A percentile compares a stretch with the other conserved stretches of the same genome.
Conservation (phyloP, 2,888 invertebrate genomes). For the Tipula vernalis region DNA sequence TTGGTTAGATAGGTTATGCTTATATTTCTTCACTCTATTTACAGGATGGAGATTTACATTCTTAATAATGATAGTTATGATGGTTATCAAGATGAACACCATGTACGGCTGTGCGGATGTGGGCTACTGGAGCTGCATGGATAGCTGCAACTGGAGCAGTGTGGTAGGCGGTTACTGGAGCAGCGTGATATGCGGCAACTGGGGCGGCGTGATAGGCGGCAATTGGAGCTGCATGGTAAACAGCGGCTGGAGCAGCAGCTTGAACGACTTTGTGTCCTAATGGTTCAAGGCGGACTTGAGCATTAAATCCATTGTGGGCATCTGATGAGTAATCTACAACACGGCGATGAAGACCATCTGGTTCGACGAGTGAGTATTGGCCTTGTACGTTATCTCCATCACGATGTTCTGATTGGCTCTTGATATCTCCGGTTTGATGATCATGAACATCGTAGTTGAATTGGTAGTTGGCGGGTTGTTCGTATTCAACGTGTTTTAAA, state of each 20-base stretch:
- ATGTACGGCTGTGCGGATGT: not conserved
- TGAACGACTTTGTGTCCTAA: constrained; percentile 26
- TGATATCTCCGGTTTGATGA: constrained; percentile 40
- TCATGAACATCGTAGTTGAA: constrained; percentile 39
- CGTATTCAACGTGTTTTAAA: constrained; percentile 16
- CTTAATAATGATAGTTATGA: not conserved
- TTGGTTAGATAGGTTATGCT: too few relatives aligned
- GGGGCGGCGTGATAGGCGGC: not conserved
- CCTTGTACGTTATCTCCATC: constrained; percentile 42
- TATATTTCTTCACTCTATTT: not conserved
- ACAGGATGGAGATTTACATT: not conserved
- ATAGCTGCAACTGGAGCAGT: constrained; percentile 20
- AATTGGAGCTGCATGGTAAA: not conserved
- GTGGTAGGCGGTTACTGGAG: constrained; percentile 14
- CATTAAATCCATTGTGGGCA: constrained; percentile 42
- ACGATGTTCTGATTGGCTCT: constrained; percentile 38
- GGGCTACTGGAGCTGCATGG: constrained; percentile 14
- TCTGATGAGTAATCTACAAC: constrained; percentile 43
- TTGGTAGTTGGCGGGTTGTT: constrained; percentile 38
- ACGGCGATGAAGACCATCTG: constrained; percentile 39
- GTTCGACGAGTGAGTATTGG: constrained; percentile 39
- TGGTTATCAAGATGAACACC: not conserved
- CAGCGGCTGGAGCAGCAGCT: constrained; percentile 21
- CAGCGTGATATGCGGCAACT: constrained; percentile 15
- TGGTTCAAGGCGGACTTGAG: constrained; percentile 39